Evolutionary conservation across 1,140 invertebrate genomes (phyloP).

Genomic region (Drosophila mayri): DNA sequence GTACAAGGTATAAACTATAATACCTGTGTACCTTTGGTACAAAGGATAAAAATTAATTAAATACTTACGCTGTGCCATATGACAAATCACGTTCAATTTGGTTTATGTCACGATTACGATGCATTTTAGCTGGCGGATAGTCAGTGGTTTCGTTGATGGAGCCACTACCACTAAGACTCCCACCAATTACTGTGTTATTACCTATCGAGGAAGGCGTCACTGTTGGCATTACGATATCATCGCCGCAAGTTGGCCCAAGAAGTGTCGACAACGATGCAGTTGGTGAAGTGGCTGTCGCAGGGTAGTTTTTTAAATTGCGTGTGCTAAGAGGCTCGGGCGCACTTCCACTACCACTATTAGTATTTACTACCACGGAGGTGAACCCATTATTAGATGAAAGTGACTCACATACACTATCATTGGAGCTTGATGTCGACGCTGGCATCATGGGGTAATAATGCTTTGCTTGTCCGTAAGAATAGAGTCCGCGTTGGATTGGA

Average conservation of each 20-base stretch:
- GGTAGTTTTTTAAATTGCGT: conserved; percentile 69
- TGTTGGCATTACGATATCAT: conserved; percentile 77
- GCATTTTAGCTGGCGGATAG: conserved; percentile 82
- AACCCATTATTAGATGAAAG: conserved; percentile 86
- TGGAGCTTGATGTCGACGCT: conserved; percentile 89
- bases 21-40: too few species aligned
- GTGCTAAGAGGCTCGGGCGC: conserved; percentile 47
- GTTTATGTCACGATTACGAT: conserved; percentile 81
- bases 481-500: conserved; percentile 72
- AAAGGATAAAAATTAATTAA: neutral
- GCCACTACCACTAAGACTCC: conserved; percentile 60
- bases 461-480: conserved; percentile 70
- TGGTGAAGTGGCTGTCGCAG: conserved; percentile 56
- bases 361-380: conserved; percentile 27
- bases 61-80: conserved; percentile 80
- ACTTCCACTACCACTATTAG: conserved; percentile 47
- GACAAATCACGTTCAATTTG: conserved; percentile 81
- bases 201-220: conserved; percentile 69
- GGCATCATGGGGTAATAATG: conserved; percentile 73
- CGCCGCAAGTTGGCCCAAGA: conserved; percentile 73
- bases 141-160: conserved; percentile 66
- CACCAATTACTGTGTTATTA: conserved; percentile 11
- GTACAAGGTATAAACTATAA: too few species aligned
- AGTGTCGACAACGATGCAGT: conserved; percentile 68
- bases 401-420: conserved; percentile 89